These are phyloP conservation scores for Calypte anna DNA, from an alignment of 2,113 vertebrate species.

Conservation along the genomic window DNA sequence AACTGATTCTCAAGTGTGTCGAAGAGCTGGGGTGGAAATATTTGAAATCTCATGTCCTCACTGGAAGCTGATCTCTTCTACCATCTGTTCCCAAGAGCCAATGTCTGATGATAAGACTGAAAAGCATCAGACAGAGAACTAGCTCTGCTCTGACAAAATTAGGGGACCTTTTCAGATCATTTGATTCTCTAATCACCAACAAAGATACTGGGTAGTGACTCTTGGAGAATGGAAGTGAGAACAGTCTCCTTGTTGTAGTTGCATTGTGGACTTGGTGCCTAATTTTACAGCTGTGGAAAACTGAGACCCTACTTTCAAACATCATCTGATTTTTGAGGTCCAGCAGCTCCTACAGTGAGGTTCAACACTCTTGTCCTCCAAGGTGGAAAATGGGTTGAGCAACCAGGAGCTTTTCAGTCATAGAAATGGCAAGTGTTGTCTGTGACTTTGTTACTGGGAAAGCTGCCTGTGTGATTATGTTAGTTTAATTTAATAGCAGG, in stretches of 20 bases:
- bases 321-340: not conserved
- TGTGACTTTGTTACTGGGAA: not conserved
- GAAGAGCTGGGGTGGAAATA: not conserved
- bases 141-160: not conserved
- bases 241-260: not conserved
- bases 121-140: not conserved
- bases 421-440: not conserved
- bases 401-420: not conserved
- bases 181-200: not conserved
- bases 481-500: conserved; percentile 47
- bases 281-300: not conserved
- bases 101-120: not conserved
- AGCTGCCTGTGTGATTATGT: conserved; percentile 24
- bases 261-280: not conserved
- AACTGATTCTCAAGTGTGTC: not conserved
- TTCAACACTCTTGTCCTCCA: not conserved
- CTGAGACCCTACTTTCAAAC: not conserved
- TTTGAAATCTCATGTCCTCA: not conserved
- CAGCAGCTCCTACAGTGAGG: not conserved
- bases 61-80: not conserved
- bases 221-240: not conserved
- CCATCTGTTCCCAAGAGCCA: not conserved
- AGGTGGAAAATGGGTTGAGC: not conserved
- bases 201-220: not conserved
- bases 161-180: not conserved